Conservation (phyloP, 2,797 vertebrate genomes). For the Notamacropus eugenii region DNA sequence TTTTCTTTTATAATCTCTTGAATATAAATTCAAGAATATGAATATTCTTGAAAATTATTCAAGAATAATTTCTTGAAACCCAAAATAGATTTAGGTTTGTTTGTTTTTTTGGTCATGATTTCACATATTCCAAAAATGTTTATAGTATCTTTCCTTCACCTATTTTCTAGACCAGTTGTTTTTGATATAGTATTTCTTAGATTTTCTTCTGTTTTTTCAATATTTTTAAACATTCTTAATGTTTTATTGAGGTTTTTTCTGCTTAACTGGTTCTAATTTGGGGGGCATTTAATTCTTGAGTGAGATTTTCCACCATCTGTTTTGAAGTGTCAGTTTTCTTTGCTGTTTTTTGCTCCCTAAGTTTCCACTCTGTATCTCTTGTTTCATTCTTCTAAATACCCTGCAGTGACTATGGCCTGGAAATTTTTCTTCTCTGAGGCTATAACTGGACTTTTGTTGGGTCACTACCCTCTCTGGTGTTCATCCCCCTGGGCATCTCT, state of each 20-base stretch:
- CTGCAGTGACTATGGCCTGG: not conserved
- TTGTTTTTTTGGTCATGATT: too few relatives aligned
- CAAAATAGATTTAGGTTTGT: too few relatives aligned
- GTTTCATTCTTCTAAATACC: not conserved
- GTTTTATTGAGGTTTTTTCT: not conserved
- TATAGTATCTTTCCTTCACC: not conserved
- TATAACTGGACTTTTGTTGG: not conserved
- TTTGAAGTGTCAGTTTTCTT: not conserved
- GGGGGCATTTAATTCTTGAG: not conserved
- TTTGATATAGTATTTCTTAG: not conserved
- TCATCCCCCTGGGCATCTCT: not conserved
- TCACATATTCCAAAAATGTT: too few relatives aligned
- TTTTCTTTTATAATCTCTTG: not conserved
- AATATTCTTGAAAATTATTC: too few relatives aligned
- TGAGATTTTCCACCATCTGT: not conserved
- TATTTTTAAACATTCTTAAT: not conserved
- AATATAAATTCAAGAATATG: not conserved
- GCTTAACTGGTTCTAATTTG: not conserved
- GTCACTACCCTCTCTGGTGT: not conserved
- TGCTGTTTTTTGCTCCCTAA: not conserved
- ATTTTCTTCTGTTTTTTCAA: not conserved
- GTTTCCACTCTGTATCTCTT: not conserved
- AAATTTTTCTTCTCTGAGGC: not conserved
- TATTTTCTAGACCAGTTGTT: not conserved
- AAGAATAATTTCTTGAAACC: too few relatives aligned